These are phyloP conservation scores for Drosophila mercatorum DNA, from an alignment of 2,888 invertebrate species.

Conservation along the genomic window DNA sequence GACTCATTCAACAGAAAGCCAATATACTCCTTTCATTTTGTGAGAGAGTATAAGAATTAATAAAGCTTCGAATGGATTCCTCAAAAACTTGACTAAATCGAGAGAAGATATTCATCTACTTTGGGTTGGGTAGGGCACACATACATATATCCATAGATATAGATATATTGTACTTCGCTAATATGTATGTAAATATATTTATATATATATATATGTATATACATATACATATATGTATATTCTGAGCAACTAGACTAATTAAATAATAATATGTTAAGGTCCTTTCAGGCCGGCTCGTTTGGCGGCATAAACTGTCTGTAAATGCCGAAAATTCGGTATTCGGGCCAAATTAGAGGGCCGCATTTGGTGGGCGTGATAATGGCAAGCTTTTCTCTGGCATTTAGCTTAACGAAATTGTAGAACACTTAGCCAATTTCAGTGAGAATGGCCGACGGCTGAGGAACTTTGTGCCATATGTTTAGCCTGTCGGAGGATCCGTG, in stretches of 20 bases:
- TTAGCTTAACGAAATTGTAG: conserved; percentile 10
- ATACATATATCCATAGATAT: too few species aligned
- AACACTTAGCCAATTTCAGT: conserved; percentile 22
- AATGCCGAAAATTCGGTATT: conserved; percentile 4
- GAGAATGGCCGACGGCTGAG: conserved; percentile 1
- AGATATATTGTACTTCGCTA: too few species aligned
- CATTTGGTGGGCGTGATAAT: background rate
- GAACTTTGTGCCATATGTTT: conserved; percentile 23
- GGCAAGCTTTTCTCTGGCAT: conserved; percentile 4
- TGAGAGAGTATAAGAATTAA: too few species aligned
- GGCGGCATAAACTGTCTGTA: background rate
- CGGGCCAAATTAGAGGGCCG: background rate
- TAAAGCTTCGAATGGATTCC: too few species aligned
- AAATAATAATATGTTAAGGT: background rate
- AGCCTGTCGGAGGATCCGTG: conserved; percentile 7
- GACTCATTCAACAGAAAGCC: too few species aligned
- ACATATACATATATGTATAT: background rate
- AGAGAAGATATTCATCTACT: too few species aligned
- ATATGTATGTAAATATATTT: too few species aligned
- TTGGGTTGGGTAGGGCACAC: too few species aligned
- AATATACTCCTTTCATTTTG: too few species aligned
- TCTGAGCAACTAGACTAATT: background rate
- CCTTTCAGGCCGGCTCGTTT: background rate
- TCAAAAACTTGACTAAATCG: too few species aligned
- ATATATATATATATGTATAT: too few species aligned